These are phyloP conservation scores for Julus scanicus DNA, from an alignment of 2,888 invertebrate species.

Conservation along the genomic window DNA sequence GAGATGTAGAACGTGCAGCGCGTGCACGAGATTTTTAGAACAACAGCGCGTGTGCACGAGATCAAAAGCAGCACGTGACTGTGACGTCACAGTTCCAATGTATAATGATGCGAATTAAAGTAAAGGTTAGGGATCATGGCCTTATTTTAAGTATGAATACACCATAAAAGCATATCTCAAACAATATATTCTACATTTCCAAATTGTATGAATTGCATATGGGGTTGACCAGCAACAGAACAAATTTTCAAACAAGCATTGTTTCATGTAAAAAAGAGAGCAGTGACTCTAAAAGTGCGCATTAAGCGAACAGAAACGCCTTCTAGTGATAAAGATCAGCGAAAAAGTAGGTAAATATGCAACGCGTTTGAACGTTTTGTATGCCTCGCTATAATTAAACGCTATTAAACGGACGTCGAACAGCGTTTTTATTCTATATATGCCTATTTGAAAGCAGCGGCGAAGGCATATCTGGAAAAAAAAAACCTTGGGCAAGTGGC, in stretches of 20 bases:
- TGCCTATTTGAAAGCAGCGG: conserved; percentile 2
- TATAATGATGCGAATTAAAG: too few species aligned
- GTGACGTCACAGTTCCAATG: too few species aligned
- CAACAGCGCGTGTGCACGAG: too few species aligned
- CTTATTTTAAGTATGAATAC: too few species aligned
- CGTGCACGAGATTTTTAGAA: too few species aligned
- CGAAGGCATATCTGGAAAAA: conserved; percentile 12
- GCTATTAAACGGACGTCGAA: not conserved
- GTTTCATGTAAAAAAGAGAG: not conserved
- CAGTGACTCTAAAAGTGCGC: not conserved
- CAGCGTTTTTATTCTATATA: not conserved
- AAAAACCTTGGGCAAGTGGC: conserved; percentile 10
- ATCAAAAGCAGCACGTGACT: too few species aligned
- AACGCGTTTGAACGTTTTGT: conserved; percentile 1
- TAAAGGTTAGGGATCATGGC: too few species aligned
- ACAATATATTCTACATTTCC: too few species aligned
- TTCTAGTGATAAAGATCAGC: not conserved
- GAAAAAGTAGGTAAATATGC: conserved; percentile 2
- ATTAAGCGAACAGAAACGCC: not conserved
- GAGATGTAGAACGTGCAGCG: too few species aligned
- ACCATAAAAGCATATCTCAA: too few species aligned
- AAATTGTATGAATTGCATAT: too few species aligned
- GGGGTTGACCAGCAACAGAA: not conserved
- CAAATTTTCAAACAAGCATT: not conserved
- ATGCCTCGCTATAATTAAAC: not conserved